Percentiles rank a stretch among this genome's conserved stretches.
Evolutionary conservation across 2,797 vertebrate genomes (phyloP).

Genomic region (Xenentodon cancila): DNA sequence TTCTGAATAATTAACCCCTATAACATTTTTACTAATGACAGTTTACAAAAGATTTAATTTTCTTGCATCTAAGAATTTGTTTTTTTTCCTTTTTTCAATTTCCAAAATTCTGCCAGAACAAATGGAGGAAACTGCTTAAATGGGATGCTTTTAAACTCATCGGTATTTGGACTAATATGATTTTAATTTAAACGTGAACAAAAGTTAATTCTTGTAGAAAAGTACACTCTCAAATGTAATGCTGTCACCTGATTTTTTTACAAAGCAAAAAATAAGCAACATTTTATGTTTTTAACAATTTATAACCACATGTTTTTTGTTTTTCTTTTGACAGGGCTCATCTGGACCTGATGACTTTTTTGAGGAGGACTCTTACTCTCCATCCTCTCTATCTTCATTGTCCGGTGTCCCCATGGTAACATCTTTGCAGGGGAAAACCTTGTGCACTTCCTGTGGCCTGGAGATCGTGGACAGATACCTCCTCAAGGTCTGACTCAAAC

Average conservation of each 20-base stretch:
- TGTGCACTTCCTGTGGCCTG: constrained; percentile 90
- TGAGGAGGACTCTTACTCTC: constrained; percentile 90
- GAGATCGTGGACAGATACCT: constrained; percentile 95
- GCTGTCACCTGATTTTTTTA: neutral
- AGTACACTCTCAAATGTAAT: neutral
- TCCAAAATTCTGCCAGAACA: no score
- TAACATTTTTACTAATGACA: no score
- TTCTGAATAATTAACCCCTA: no score
- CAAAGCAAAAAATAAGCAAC: neutral
- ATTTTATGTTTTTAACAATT: neutral
- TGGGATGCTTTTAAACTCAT: neutral
- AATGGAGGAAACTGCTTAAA: neutral
- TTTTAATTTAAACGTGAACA: neutral
- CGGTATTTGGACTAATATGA: neutral
- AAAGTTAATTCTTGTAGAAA: neutral
- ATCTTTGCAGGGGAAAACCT: constrained; percentile 77
- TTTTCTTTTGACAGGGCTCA: constrained; percentile 65
- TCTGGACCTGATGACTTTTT: constrained; percentile 85
- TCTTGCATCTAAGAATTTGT: no score
- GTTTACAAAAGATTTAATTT: no score
- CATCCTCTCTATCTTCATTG: constrained; percentile 82
- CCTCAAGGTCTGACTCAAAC: constrained; percentile 85
- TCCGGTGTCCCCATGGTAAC: constrained; percentile 65
- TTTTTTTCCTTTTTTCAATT: no score
- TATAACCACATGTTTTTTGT: no score